A percentile compares a stretch with the other conserved stretches of the same genome.
phyloP scores from a whole-genome alignment of 1,140 invertebrate genomes.

The Pristionchus pacificus region DNA sequence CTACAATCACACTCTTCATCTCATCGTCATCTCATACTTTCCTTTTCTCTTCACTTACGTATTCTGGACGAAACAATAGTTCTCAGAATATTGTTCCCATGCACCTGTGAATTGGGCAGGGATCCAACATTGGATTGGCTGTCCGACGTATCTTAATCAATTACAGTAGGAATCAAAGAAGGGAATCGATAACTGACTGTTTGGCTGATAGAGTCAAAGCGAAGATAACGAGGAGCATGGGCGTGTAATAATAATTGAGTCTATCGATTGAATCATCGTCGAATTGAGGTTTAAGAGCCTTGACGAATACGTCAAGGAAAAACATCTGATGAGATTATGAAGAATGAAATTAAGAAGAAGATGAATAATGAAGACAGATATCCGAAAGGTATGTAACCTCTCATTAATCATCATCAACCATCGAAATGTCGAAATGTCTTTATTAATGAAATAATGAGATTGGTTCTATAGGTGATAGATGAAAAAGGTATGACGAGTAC shows the following conservation, averaged over 20 bases:
- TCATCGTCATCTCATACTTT: background rate
- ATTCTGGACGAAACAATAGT: constrained; percentile 57
- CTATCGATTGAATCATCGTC: constrained; percentile 64
- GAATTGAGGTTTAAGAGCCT: constrained; percentile 58
- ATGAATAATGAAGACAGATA: too few relatives aligned
- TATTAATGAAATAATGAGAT: background rate
- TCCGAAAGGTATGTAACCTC: too few relatives aligned
- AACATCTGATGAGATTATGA: too few relatives aligned
- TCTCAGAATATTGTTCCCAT: constrained; percentile 57
- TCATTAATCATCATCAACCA: too few relatives aligned
- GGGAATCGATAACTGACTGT: constrained; percentile 42
- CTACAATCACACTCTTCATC: background rate
- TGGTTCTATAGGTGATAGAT: background rate
- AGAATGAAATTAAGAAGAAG: too few relatives aligned
- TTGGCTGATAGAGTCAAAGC: constrained; percentile 54
- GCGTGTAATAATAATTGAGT: constrained; percentile 62
- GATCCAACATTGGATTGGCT: constrained; percentile 57
- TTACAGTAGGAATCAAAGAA: constrained; percentile 18
- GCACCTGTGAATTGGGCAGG: constrained; percentile 57
- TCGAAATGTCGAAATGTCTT: too few relatives aligned
- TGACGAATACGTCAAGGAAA: constrained; percentile 56
- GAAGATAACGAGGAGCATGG: constrained; percentile 58
- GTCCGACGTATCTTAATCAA: constrained; percentile 48
- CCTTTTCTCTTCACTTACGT: constrained; percentile 37
- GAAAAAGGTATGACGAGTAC: background rate